Percentiles rank a stretch among this genome's conserved stretches.
These are phyloP conservation scores for Trochalopteron elliotii DNA, from an alignment of 2,113 vertebrate genomes.

Conservation along the genomic window DNA sequence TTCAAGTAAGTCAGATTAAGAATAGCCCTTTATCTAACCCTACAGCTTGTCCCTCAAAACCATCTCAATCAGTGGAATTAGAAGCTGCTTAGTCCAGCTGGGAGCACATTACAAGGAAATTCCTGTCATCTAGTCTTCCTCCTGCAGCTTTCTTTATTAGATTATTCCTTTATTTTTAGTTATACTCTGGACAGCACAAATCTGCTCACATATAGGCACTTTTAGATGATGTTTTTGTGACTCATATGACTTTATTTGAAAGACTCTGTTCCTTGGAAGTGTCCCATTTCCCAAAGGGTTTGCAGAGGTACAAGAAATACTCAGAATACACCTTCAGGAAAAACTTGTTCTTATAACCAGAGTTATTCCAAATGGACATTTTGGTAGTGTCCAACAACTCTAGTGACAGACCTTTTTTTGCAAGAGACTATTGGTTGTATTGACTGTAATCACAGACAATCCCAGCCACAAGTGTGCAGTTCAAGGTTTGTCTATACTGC, in stretches of 20 bases:
- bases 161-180: not conserved
- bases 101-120: not conserved
- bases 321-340: not conserved
- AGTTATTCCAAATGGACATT: not conserved
- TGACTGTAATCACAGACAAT: not conserved
- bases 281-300: not conserved
- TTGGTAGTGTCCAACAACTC: not conserved
- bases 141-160: not conserved
- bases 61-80: slow-evolving; percentile 17
- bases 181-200: not conserved
- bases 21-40: not conserved
- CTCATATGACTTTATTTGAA: not conserved
- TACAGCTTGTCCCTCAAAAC: slow-evolving; percentile 3
- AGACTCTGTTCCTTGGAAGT: not conserved
- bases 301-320: not conserved
- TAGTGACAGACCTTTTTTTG: not conserved
- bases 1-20: slow-evolving; percentile 33
- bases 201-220: not conserved
- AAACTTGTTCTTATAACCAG: not conserved
- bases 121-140: not conserved
- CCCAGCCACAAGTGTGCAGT: not conserved
- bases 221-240: not conserved
- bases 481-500: not conserved
- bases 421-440: not conserved
- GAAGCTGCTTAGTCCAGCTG: slow-evolving; percentile 28